Evolutionary conservation across 2,113 vertebrate species (phyloP).

Genomic region (Periophthalmus modestus): DNA sequence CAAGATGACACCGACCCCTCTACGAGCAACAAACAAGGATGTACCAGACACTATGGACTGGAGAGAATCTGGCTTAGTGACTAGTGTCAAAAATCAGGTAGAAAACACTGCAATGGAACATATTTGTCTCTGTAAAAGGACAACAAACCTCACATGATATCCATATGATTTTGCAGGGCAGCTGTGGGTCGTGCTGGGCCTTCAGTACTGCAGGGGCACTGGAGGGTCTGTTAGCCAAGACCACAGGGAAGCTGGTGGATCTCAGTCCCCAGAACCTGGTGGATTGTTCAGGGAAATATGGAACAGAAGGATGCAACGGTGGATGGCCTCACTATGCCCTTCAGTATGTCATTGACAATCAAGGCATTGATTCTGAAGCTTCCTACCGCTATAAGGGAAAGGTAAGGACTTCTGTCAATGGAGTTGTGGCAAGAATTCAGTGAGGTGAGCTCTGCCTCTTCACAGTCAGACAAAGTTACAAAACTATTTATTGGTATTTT

Average conservation of each 20-base stretch:
- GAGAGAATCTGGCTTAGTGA: constrained; percentile 83
- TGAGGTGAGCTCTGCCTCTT: too few relatives aligned
- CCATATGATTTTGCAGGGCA: constrained; percentile 54
- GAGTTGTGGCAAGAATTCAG: too few relatives aligned
- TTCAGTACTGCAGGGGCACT: constrained; percentile 80
- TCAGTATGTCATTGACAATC: constrained; percentile 77
- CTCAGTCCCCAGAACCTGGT: constrained; percentile 83
- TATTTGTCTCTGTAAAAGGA: too few relatives aligned
- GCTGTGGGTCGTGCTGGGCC: constrained; percentile 82
- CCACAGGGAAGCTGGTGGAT: constrained; percentile 76
- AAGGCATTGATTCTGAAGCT: constrained; percentile 76
- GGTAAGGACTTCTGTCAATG: constrained; percentile 24
- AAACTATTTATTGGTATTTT: too few relatives aligned
- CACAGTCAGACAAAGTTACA: too few relatives aligned
- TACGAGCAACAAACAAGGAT: neutral
- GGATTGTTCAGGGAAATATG: constrained; percentile 76
- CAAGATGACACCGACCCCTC: constrained; percentile 21
- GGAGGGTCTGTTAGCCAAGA: constrained; percentile 79
- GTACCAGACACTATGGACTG: constrained; percentile 81
- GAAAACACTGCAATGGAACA: neutral
- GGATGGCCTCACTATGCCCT: constrained; percentile 73
- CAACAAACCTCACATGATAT: too few relatives aligned
- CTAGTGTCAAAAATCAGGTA: constrained; percentile 86
- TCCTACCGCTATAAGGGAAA: constrained; percentile 71
- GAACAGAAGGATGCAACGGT: constrained; percentile 76